Conservation (phyloP, 2,113 vertebrate species). For the Sigmodon hispidus region DNA sequence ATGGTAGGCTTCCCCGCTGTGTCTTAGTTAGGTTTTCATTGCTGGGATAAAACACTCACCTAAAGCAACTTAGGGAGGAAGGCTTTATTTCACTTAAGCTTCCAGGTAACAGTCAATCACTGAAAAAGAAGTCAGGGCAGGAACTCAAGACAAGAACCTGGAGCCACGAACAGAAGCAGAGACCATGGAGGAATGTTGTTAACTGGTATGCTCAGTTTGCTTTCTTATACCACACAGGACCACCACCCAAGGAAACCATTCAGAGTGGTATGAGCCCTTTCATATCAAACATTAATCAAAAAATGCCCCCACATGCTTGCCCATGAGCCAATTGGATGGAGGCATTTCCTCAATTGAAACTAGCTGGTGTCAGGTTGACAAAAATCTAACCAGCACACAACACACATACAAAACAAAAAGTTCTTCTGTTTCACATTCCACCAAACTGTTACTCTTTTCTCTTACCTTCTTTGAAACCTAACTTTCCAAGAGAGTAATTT, state of each 20-base stretch:
- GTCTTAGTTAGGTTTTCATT: background rate
- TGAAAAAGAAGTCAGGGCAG: background rate
- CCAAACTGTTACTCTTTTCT: slow-evolving; percentile 14
- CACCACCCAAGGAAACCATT: background rate
- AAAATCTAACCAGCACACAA: background rate
- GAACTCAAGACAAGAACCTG: background rate
- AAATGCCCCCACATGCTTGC: background rate
- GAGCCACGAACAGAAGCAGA: background rate
- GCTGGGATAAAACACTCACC: background rate
- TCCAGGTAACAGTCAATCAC: background rate
- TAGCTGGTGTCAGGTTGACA: background rate
- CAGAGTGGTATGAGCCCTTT: background rate
- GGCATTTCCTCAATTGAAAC: background rate
- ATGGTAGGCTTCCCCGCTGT: background rate
- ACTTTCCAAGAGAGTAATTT: background rate
- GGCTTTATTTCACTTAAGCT: background rate
- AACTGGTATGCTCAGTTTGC: background rate
- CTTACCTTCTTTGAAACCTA: background rate
- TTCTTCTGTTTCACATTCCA: background rate
- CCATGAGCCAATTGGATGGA: too few relatives aligned
- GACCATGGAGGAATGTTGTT: background rate
- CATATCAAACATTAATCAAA: background rate
- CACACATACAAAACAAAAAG: background rate
- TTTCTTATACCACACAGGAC: background rate
- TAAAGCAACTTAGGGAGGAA: background rate